A percentile compares a stretch with the other conserved stretches of the same genome.
These are phyloP conservation scores for Prunella strophiata DNA, from an alignment of 2,797 vertebrate species.

Conservation along the genomic window DNA sequence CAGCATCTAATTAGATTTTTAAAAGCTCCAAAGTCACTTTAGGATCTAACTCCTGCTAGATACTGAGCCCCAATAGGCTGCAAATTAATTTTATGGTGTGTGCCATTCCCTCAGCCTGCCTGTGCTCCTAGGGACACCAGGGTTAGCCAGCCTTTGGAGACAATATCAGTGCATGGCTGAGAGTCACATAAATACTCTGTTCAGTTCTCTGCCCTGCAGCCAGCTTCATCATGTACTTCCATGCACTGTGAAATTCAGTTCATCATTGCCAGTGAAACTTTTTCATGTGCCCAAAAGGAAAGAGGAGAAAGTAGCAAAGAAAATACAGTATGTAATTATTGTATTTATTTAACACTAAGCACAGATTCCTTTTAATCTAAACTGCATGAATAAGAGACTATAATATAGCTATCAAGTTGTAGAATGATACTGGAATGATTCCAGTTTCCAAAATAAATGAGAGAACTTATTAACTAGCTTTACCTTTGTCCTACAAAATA, in stretches of 20 bases:
- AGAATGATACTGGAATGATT: not conserved
- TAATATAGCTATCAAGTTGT: not conserved
- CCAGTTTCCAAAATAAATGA: not conserved
- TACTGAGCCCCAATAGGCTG: not conserved
- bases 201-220: not conserved
- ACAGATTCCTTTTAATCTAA: not conserved
- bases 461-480: not conserved
- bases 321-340: not conserved
- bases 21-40: not conserved
- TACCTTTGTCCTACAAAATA: slow-evolving; percentile 24
- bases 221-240: not conserved
- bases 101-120: not conserved
- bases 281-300: not conserved
- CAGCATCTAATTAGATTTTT: not conserved
- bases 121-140: not conserved
- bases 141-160: not conserved
- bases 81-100: not conserved
- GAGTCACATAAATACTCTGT: not conserved
- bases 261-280: not conserved
- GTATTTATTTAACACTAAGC: not conserved
- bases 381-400: not conserved
- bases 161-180: not conserved
- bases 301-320: not conserved
- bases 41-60: not conserved
- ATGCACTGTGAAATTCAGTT: not conserved